These are phyloP conservation scores for Borostomias antarcticus DNA, from an alignment of 2,797 vertebrate genomes.

Conservation along the genomic window DNA sequence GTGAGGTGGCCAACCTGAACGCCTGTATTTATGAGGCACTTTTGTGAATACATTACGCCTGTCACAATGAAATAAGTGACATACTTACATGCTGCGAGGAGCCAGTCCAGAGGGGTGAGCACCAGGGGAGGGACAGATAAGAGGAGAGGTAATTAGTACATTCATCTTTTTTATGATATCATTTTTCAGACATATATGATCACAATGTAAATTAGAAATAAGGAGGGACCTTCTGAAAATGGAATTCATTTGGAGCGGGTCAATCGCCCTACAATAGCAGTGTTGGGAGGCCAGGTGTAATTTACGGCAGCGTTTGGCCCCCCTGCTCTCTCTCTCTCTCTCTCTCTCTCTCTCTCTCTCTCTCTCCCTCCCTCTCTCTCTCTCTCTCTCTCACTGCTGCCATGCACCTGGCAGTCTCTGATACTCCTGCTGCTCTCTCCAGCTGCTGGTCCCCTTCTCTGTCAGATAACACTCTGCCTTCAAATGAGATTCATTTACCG, in stretches of 20 bases:
- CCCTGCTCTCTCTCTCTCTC: conserved; percentile 36
- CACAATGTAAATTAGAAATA: conserved; percentile 99
- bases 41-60: conserved; percentile 99
- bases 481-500: conserved; percentile 98
- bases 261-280: conserved; percentile 96
- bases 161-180: conserved; percentile 99
- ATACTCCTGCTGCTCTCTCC: conserved; percentile 82
- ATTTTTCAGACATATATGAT: conserved; percentile 99
- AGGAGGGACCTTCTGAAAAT: conserved; percentile 98
- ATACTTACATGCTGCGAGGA: conserved; percentile 92
- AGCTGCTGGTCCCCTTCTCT: conserved; percentile 92
- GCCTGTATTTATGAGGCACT: conserved; percentile 99
- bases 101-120: conserved; percentile 91
- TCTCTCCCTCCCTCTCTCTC: background rate
- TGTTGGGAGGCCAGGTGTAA: conserved; percentile 94
- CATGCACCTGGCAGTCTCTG: conserved; percentile 88
- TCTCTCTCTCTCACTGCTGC: conserved; percentile 68
- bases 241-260: conserved; percentile 99
- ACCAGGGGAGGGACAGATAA: conserved; percentile 93
- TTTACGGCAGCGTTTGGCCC: conserved; percentile 94
- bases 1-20: conserved; percentile 95
- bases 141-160: conserved; percentile 99
- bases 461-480: conserved; percentile 91
- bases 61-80: conserved; percentile 99
- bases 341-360: conserved; percentile 52